Evolutionary conservation across 2,888 invertebrate species (phyloP).

Genomic region (Diarsia rubi): DNA sequence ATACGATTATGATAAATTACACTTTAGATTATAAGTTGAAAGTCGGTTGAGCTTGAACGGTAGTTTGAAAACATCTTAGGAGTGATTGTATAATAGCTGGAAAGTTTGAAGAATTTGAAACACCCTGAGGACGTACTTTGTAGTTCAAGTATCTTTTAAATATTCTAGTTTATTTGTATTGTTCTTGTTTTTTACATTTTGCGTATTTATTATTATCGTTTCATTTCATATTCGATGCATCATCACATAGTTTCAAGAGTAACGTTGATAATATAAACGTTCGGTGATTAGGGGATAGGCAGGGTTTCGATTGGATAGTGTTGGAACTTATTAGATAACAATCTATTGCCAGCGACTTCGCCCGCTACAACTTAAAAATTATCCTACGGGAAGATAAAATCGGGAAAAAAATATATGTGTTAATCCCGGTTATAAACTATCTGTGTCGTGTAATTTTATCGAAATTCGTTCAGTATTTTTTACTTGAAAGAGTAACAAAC

Average conservation of each 20-base stretch:
- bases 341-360: no score
- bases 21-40: constrained; percentile 8
- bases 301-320: constrained; percentile 22
- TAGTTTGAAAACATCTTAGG: background rate
- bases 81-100: background rate
- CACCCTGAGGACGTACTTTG: no score
- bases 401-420: no score
- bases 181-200: background rate
- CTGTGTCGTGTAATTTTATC: no score
- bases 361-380: no score
- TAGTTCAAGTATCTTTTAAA: background rate
- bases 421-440: no score
- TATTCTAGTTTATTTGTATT: background rate
- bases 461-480: no score
- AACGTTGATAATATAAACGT: background rate
- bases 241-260: constrained; percentile 31
- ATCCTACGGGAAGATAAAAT: no score
- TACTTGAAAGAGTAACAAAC: no score
- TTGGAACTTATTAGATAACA: background rate
- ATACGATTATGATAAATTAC: constrained; percentile 3
- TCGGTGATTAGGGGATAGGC: background rate
- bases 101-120: background rate
- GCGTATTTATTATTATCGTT: background rate
- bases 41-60: background rate
- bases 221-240: constrained; percentile 25